These are phyloP conservation scores for Sebastes hubbsi DNA, from an alignment of 2,797 vertebrate species.

Conservation along the genomic window DNA sequence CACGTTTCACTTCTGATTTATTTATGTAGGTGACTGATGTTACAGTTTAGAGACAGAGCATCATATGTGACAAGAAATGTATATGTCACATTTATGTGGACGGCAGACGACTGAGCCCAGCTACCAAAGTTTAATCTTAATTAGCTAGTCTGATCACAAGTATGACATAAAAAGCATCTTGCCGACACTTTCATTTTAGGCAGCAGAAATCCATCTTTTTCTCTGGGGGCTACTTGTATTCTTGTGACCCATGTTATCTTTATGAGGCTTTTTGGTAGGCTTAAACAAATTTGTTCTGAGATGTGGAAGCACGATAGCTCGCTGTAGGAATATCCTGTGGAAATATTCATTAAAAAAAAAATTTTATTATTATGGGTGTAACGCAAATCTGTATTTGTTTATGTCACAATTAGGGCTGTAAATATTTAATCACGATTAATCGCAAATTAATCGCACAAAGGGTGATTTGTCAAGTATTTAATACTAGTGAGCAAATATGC, in stretches of 20 bases:
- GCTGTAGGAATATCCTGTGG: background rate
- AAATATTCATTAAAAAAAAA: background rate
- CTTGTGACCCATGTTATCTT: background rate
- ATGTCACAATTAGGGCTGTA: background rate
- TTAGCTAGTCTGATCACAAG: slow-evolving; percentile 4
- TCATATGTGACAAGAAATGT: slow-evolving; percentile 4
- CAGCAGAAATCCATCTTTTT: background rate
- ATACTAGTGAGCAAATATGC: too few species aligned
- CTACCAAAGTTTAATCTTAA: slow-evolving; percentile 6
- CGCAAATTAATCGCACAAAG: too few species aligned
- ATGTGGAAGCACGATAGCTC: background rate
- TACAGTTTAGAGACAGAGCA: background rate
- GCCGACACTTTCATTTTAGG: slow-evolving; percentile 1
- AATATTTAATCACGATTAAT: too few species aligned
- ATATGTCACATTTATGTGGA: slow-evolving; percentile 11
- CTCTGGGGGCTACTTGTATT: background rate
- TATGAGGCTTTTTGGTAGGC: background rate
- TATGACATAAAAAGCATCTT: background rate
- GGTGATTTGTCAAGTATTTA: too few species aligned
- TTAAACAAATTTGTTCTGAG: background rate
- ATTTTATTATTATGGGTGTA: background rate
- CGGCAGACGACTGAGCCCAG: background rate
- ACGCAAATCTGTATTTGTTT: background rate
- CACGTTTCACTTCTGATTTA: background rate
- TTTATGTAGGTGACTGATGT: background rate